These are phyloP conservation scores for Oryzias dopingdopingensis DNA, from an alignment of 2,797 vertebrate genomes.

Conservation along the genomic window DNA sequence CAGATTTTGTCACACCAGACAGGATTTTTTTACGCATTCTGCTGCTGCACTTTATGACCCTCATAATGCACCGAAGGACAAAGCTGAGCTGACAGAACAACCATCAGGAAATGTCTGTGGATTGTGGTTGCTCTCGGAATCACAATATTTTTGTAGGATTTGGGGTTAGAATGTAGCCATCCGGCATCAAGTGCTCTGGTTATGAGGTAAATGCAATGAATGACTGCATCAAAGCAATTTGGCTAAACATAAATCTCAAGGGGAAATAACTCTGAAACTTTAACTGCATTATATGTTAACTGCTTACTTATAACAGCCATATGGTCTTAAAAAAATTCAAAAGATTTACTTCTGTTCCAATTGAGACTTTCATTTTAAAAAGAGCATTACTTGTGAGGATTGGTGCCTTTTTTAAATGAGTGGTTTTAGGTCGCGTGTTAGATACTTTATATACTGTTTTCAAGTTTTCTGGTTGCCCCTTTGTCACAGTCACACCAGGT, in stretches of 20 bases:
- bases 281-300: neutral
- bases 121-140: neutral
- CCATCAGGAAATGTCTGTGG: neutral
- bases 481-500: no score
- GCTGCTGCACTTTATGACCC: neutral
- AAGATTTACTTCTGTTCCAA: no score
- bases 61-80: neutral
- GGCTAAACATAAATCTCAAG: constrained; percentile 1
- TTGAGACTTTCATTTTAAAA: no score
- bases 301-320: neutral
- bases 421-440: no score
- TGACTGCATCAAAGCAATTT: constrained; percentile 1
- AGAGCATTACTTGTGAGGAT: no score
- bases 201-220: neutral
- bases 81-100: neutral
- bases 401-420: no score
- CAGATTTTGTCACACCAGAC: neutral
- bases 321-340: neutral
- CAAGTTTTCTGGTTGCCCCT: no score
- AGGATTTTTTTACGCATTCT: neutral
- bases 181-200: neutral
- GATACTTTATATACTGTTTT: no score
- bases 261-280: neutral
- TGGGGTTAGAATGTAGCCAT: neutral
- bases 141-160: neutral